Evolutionary conservation across 1,140 invertebrate genomes (phyloP), one percentile per base, ranked within the genome.

Genomic region (Papilio polyxenes): DNA sequence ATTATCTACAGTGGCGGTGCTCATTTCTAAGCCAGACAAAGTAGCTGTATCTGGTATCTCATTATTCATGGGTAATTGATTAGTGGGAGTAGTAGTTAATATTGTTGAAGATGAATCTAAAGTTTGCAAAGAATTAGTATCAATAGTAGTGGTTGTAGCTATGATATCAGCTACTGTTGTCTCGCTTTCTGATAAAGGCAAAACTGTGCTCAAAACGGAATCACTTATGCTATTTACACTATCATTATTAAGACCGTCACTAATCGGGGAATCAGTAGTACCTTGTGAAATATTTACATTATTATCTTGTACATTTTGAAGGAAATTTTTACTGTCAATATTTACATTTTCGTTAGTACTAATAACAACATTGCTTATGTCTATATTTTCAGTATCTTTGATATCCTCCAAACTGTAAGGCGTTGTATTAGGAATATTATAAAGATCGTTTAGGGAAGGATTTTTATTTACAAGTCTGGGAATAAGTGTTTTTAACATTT

Each of bases 321-420:
- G 85, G 85, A 87, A 83, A 86, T 88, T 88, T 80, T 79, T 62
- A 78, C 65, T 81, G 44, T 75, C 53, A 65, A 84, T 83, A 83
- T 83, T 84, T 59, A 80, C 81, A 77, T 80, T 83, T 48, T 82
- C 81, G 20, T 84, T 79, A 81, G 72, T 82, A 82, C 82, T 83
- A 82, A 92, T 84, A 79, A 1, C 23, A 15, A 53, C 44, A 23
- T 77, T 77, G 10, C 11, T 15, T 40, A 80, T 69, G 23, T 88
- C 79, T 86, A 92, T 89, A 86, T 92, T 94, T 86, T 87, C 91
- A 72, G 93, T 94, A 86, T 94, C 93, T 84, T 86, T 91, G 84
- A 94, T 92, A 84, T 93, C 93, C 82, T 94, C 92, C 88, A 93
- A 90, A 87, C 90, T 94, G 85, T 93, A 94, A 78, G 93, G 92